Evolutionary conservation across 1,140 invertebrate genomes (phyloP).

Genomic region (Pseudomyrmex gracilis): DNA sequence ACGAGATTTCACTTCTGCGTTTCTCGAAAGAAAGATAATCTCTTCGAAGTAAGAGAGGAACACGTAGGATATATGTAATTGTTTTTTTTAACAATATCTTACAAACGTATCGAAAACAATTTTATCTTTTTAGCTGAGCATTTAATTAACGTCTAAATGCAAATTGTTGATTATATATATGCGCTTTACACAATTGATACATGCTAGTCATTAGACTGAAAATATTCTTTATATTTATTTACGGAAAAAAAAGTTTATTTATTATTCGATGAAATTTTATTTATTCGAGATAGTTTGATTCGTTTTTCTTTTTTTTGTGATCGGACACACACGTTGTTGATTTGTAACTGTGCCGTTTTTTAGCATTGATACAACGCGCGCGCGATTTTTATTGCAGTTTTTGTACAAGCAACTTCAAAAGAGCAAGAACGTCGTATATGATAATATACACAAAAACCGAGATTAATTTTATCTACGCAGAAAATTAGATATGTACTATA

Average conservation of each 20-base stretch:
- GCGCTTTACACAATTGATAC: conserved; percentile 34
- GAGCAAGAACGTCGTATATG: conserved; percentile 17
- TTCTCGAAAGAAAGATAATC: not conserved
- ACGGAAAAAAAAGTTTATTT: conserved; percentile 3
- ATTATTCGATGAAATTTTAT: conserved; percentile 26
- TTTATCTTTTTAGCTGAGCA: not conserved
- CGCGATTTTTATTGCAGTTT: conserved; percentile 4
- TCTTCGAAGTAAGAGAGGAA: too few relatives aligned
- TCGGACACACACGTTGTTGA: not conserved
- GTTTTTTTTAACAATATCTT: not conserved
- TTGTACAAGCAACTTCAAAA: not conserved
- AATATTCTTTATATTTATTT: too few relatives aligned
- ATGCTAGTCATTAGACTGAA: conserved; percentile 56
- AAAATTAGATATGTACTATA: conserved; percentile 57
- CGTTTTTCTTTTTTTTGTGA: not conserved
- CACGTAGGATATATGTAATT: too few relatives aligned
- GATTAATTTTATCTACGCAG: conserved; percentile 1
- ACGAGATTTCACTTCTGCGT: not conserved
- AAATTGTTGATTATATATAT: not conserved
- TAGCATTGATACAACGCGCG: not conserved
- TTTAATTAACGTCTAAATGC: not conserved
- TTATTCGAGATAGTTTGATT: not conserved
- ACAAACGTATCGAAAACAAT: not conserved
- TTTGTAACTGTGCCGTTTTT: not conserved
- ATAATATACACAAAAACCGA: conserved; percentile 4